These are phyloP conservation scores for Megalops cyprinoides DNA, from an alignment of 2,797 vertebrate genomes.

Conservation along the genomic window DNA sequence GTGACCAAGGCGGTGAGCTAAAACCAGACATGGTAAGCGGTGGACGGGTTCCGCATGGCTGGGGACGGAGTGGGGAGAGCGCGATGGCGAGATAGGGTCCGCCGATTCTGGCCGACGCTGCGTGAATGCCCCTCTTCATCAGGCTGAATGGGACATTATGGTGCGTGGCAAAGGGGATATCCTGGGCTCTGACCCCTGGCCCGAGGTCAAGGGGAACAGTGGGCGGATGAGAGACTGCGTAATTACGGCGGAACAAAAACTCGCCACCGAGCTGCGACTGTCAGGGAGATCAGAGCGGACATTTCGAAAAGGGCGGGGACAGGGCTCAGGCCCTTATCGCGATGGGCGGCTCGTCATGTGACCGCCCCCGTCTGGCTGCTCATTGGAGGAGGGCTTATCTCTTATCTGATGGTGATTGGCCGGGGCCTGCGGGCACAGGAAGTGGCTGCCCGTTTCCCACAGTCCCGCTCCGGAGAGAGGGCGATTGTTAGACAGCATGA, in stretches of 20 bases:
- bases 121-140: constrained; percentile 83
- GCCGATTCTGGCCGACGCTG: constrained; percentile 71
- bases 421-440: constrained; percentile 70
- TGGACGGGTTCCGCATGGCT: neutral
- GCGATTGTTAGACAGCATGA: neutral
- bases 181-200: constrained; percentile 76
- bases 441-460: constrained; percentile 76
- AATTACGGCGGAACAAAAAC: constrained; percentile 78
- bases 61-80: constrained; percentile 52
- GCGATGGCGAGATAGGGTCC: constrained; percentile 78
- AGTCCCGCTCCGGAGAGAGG: constrained; percentile 69
- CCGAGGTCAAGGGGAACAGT: constrained; percentile 77
- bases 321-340: constrained; percentile 64
- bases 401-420: constrained; percentile 80
- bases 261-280: constrained; percentile 76
- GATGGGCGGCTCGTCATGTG: constrained; percentile 55
- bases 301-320: constrained; percentile 68
- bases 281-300: neutral
- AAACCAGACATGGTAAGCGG: neutral
- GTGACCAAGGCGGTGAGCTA: neutral
- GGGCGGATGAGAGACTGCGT: constrained; percentile 78
- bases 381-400: constrained; percentile 62
- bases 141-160: constrained; percentile 82
- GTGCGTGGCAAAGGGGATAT: constrained; percentile 78
- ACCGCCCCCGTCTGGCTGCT: constrained; percentile 50